A percentile compares a stretch with the other conserved stretches of the same genome.
phyloP scores from a whole-genome alignment of 2,888 invertebrate genomes.

The Toxonevra muliebris region DNA sequence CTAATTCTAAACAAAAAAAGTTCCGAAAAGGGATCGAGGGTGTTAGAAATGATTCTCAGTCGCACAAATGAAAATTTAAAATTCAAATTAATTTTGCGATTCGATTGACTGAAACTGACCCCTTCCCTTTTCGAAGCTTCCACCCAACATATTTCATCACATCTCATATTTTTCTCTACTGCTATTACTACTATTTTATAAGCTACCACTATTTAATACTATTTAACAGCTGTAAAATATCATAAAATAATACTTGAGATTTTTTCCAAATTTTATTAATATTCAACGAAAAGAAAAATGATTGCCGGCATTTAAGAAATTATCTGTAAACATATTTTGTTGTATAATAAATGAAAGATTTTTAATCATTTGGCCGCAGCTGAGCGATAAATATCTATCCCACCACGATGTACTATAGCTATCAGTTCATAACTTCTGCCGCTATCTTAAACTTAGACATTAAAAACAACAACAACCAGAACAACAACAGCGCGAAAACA shows the following conservation, averaged over 20 bases:
- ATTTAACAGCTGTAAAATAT: slow-evolving; percentile 4
- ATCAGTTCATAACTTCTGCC: not conserved
- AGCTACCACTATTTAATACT: slow-evolving; percentile 7
- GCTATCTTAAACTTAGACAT: not conserved
- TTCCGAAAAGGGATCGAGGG: not conserved
- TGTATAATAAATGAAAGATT: no score
- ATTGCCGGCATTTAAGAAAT: no score
- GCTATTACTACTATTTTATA: not conserved
- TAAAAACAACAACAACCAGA: not conserved
- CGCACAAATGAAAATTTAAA: not conserved
- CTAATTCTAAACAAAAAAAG: slow-evolving; percentile 5
- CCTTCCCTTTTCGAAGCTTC: not conserved
- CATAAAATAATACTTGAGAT: not conserved
- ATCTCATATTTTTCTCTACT: not conserved
- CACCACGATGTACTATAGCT: not conserved
- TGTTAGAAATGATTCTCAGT: no score
- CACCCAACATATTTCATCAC: not conserved
- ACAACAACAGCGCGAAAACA: not conserved
- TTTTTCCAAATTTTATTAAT: no score
- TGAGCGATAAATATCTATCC: not conserved
- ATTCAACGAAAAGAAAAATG: no score
- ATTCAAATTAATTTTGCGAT: not conserved
- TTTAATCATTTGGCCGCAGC: not conserved
- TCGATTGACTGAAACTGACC: no score
- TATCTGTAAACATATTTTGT: no score